phyloP scores from a whole-genome alignment of 2,113 vertebrate species.

The human (Homo sapiens) region GRCh38 chr4:3711501-3712000 shows the following conservation, averaged over 20 bases:
- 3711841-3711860: no score
- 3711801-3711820: not conserved
- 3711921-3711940: not conserved
- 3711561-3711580: rapidly evolving
- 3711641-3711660: not conserved
- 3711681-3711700: not conserved
- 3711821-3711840: rapidly evolving
- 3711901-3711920: rapidly evolving
- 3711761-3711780: no score
- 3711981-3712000: not conserved
- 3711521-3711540: no score
- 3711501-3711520: not conserved
- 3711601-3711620: not conserved
- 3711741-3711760: not conserved
- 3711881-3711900: no score
- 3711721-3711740: not conserved
- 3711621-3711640: not conserved
- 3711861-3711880: rapidly evolving
- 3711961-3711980: no score
- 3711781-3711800: rapidly evolving
- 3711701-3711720: not conserved
- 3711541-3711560: no score
- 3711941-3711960: rapidly evolving
- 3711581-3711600: not conserved
- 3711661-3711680: not conserved